Evolutionary conservation across 2,888 invertebrate species (phyloP), one percentile per base, ranked within the genome.

Genomic region (Melanostoma scalare): DNA sequence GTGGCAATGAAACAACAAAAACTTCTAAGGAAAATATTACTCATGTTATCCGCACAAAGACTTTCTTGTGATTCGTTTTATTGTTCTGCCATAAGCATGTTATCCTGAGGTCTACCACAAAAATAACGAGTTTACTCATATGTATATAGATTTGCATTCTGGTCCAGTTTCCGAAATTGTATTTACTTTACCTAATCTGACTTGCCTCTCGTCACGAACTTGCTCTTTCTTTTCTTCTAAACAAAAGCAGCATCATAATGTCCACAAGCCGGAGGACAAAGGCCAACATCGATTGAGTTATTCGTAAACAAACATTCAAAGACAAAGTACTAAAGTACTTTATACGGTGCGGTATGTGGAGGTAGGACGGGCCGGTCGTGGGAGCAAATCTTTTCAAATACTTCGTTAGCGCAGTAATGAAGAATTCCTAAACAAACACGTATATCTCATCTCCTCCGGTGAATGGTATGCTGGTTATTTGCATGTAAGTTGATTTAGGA

Each of bases 401-500:
- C 56, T 77, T 65, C 44, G 71, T 52, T 44, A 58, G 56, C 44
- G 50, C 36, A 71, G 46, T 33, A 6, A 55, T 9, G 9, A 60
- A 68, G 44, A 53, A 46, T 50, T 71, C 31, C 8, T 10, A 20
- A 20, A 20, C 20, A 20, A 20, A 20, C 20, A 20, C 20, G 1
- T 20, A 20, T 20, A 20, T 20, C 20, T 20, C 20, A 20, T 20
- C 20, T 20, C 20, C 20, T 20, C 20, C 20, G 20, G 20, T 20
- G 20, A 20, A 20, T 20, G 20, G 20, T 20, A 20, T 44, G 31
- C 5, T 68, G 67, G 61, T 69, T 79, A 56, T 38, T 74, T 56
- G 68, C 50, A 44, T 56, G 48, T 33, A 40, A 75, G 52, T 69
- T 69, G 56, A 75, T 75, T 58, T 44, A 40, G 35, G 58, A 10